These are phyloP conservation scores for Catocala nupta DNA, from an alignment of 2,888 invertebrate genomes.

Conservation along the genomic window DNA sequence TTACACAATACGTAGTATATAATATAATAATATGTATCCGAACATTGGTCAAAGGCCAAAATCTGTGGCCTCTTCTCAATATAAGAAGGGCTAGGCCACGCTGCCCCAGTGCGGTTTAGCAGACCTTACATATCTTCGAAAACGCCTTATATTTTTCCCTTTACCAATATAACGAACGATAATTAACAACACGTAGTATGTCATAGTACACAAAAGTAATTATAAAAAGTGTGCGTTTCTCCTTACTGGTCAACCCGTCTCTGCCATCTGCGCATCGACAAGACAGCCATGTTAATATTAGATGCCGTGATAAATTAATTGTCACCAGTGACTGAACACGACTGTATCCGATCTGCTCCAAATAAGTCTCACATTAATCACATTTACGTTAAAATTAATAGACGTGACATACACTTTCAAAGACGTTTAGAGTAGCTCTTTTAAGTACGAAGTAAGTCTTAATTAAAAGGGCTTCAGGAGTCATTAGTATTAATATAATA, in stretches of 20 bases:
- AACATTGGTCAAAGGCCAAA: too few species aligned
- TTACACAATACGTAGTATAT: too few species aligned
- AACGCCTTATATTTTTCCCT: too few species aligned
- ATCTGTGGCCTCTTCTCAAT: too few species aligned
- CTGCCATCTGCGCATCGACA: constrained; percentile 65
- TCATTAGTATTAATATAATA: not conserved
- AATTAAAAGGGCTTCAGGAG: not conserved
- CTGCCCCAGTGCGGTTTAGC: too few species aligned
- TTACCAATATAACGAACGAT: too few species aligned
- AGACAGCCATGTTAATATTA: constrained; percentile 64
- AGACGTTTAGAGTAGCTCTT: not conserved
- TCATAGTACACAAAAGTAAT: constrained; percentile 26
- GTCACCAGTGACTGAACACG: constrained; percentile 40
- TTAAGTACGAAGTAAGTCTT: constrained; percentile 5
- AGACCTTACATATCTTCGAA: too few species aligned
- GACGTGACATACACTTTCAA: constrained; percentile 24
- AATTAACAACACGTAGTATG: too few species aligned
- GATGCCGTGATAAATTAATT: constrained; percentile 66
- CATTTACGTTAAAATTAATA: constrained; percentile 40
- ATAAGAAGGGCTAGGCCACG: too few species aligned
- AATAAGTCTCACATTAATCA: constrained; percentile 42
- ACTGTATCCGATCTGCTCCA: constrained; percentile 30
- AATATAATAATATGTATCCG: too few species aligned
- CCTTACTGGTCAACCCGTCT: constrained; percentile 54
- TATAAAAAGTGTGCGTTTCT: constrained; percentile 23